Evolutionary conservation across 2,888 invertebrate genomes (phyloP), one percentile per base, ranked within the genome.

Genomic region (Mythimna vitellina): DNA sequence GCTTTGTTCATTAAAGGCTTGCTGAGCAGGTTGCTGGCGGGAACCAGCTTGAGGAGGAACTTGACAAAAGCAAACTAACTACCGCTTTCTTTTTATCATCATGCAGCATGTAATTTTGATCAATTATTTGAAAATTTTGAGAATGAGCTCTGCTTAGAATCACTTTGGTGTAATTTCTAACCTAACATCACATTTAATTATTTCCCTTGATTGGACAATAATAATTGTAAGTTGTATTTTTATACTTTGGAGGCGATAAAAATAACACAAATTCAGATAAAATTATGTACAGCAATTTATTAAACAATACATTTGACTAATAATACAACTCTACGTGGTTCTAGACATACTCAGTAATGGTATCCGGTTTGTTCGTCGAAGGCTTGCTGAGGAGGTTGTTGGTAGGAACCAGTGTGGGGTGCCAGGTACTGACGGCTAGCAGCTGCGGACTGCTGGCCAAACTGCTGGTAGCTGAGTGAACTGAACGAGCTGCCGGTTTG

Each of bases 351-450:
- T 87, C 90, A 95, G 76, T 96, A 96, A 46, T 93, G 91, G 86
- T 96, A 96, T 62, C 95, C 95, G 22, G 94, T 94, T 69, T 93
- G 83, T 73, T 94, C 95, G 63, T 96, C 93, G 73, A 96, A 96
- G 54, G 90, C 81, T 77, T 96, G 96, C 74, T 95, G 94, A n/a
- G 94, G 93, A 60, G 86, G 82, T 77, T 92, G 90, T 76, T 92
- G 89, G 85, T 86, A 88, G 42, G 89, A 83, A 38, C 69, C 67
- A 22, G 88, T 70, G 72, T 90, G 91, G 1, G 95, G 95, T 6
- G 94, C 89, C 78, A 93, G 86, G 87, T 95, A 95, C 80, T 96
- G 95, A 69, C 93, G 92, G 86, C 87, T 93, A 69, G 92, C 77
- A 14, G 91, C 87, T 0, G 89, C 90, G 32, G 87, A 86, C 78